phyloP scores from a whole-genome alignment of 2,888 invertebrate genomes.

The Drosophila meridionalis region DNA sequence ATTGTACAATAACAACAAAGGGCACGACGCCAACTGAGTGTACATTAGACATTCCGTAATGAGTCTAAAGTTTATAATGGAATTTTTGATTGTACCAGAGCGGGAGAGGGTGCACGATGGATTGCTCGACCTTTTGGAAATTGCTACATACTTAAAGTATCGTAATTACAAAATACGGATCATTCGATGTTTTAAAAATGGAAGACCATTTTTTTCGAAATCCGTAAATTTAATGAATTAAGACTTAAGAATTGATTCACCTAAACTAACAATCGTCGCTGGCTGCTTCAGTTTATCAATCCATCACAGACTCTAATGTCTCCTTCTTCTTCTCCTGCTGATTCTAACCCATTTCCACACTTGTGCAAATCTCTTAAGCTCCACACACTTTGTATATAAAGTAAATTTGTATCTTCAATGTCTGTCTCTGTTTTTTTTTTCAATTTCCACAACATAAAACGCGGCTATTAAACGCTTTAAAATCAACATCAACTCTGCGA shows the following conservation, averaged over 20 bases:
- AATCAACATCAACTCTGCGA: conserved; percentile 71
- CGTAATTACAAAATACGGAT: conserved; percentile 52
- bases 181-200: conserved; percentile 26
- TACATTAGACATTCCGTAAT: conserved; percentile 78
- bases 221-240: conserved; percentile 6
- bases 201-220: background rate
- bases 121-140: conserved; percentile 37
- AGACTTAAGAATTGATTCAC: background rate
- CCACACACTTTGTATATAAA: conserved; percentile 69
- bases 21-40: conserved; percentile 50
- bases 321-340: conserved; percentile 26
- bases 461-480: conserved; percentile 76
- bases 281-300: conserved; percentile 50
- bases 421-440: conserved; percentile 53
- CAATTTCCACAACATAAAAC: conserved; percentile 64
- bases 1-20: conserved; percentile 57
- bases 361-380: conserved; percentile 66
- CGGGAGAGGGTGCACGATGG: background rate
- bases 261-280: conserved; percentile 12
- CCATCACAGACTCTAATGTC: conserved; percentile 50
- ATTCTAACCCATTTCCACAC: conserved; percentile 30
- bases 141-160: conserved; percentile 53
- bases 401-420: conserved; percentile 50
- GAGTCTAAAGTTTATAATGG: conserved; percentile 80
- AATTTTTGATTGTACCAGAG: conserved; percentile 69